Conservation (phyloP, 2,797 vertebrate species). For the Staurois parvus region DNA sequence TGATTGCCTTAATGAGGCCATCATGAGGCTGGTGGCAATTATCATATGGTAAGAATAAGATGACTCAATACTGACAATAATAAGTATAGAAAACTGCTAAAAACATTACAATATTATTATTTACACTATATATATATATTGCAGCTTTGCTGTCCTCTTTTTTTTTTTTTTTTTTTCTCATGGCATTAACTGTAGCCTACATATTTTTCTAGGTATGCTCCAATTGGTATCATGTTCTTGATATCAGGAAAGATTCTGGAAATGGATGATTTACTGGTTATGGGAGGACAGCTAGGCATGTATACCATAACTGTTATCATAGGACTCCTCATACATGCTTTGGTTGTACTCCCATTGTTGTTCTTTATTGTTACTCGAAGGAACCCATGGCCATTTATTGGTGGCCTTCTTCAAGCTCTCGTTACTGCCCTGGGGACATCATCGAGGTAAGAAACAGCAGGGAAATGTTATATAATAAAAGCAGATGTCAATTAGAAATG, state of each 20-base stretch:
- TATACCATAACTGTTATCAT: constrained; percentile 91
- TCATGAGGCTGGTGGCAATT: constrained; percentile 93
- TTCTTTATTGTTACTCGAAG: constrained; percentile 90
- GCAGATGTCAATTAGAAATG: neutral
- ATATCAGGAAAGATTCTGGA: constrained; percentile 95
- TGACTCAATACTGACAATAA: neutral
- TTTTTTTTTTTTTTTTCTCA: too few species aligned
- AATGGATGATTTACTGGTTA: constrained; percentile 90
- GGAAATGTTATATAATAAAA: neutral
- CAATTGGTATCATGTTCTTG: constrained; percentile 93
- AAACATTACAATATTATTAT: neutral
- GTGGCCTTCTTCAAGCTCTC: constrained; percentile 92
- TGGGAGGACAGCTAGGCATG: constrained; percentile 95
- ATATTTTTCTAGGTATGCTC: constrained; percentile 85
- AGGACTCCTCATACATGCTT: constrained; percentile 91
- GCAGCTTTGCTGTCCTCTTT: neutral
- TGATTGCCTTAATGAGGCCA: constrained; percentile 93
- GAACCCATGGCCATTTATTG: constrained; percentile 91
- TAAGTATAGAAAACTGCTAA: neutral
- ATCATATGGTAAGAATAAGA: constrained; percentile 92
- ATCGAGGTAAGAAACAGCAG: constrained; percentile 83
- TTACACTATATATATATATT: neutral
- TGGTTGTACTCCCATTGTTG: constrained; percentile 88
- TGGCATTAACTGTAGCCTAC: neutral
- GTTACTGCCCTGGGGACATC: constrained; percentile 95